Conservation (phyloP, 2,113 vertebrate species). For the Tenebrosternarchus preto region DNA sequence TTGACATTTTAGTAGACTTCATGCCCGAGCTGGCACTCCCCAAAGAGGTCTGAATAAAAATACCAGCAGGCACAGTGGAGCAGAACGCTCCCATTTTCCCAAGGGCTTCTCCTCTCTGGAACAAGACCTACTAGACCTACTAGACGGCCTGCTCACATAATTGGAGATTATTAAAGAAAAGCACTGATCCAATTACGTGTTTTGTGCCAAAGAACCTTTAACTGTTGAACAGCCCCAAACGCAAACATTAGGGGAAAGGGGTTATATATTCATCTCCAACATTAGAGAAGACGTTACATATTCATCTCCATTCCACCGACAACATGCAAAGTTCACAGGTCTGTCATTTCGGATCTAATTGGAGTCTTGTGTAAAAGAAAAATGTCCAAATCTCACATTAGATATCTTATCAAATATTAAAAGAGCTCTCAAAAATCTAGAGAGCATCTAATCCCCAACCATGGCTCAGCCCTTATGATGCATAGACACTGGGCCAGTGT, state of each 20-base stretch:
- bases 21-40: neutral
- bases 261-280: neutral
- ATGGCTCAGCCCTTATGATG: neutral
- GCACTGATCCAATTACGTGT: constrained; percentile 36
- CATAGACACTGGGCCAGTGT: neutral
- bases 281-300: too few species aligned
- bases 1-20: neutral
- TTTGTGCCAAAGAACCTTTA: constrained; percentile 17
- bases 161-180: constrained; percentile 45
- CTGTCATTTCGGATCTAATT: neutral
- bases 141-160: constrained; percentile 39
- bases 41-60: constrained; percentile 40
- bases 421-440: too few species aligned
- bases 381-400: neutral
- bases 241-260: neutral
- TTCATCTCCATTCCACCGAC: neutral
- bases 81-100: constrained; percentile 31
- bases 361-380: neutral
- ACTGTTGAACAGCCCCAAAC: constrained; percentile 3
- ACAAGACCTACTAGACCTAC: constrained; percentile 34
- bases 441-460: too few species aligned
- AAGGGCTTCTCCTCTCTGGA: constrained; percentile 38
- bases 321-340: neutral
- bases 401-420: too few species aligned
- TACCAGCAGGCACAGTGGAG: constrained; percentile 34